Evolutionary conservation across 1,140 invertebrate species (phyloP).

Genomic region (Lepidurus apus): DNA sequence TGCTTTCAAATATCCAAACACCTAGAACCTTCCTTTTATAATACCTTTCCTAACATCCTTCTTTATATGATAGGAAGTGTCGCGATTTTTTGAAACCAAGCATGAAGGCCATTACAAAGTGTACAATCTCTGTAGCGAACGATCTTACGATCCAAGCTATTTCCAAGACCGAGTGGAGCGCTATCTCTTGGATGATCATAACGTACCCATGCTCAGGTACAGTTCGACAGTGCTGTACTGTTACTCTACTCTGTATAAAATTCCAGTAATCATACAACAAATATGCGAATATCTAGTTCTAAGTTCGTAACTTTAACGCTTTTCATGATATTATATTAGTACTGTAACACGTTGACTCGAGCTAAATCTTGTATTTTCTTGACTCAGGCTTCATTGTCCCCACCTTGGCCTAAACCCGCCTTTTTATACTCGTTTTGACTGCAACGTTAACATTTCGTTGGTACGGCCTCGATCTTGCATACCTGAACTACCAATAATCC

Average conservation of each 20-base stretch:
- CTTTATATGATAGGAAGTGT: slow-evolving; percentile 50
- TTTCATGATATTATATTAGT: no score
- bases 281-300: not conserved
- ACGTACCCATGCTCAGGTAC: slow-evolving; percentile 54
- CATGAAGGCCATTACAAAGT: slow-evolving; percentile 55
- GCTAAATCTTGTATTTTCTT: no score
- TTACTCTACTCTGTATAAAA: slow-evolving; percentile 5
- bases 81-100: slow-evolving; percentile 53
- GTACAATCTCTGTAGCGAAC: slow-evolving; percentile 59
- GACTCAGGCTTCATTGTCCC: no score
- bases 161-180: slow-evolving; percentile 54
- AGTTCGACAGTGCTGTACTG: slow-evolving; percentile 36
- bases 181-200: slow-evolving; percentile 57
- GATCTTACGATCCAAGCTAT: slow-evolving; percentile 51
- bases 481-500: no score
- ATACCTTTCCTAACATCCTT: not conserved
- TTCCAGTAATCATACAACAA: not conserved
- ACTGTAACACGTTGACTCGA: no score
- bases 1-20: no score
- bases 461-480: no score
- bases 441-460: no score
- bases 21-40: no score
- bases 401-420: no score
- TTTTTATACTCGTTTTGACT: no score
- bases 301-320: no score